phyloP scores from a whole-genome alignment of 2,113 vertebrate species.

The Sander lucioperca region DNA sequence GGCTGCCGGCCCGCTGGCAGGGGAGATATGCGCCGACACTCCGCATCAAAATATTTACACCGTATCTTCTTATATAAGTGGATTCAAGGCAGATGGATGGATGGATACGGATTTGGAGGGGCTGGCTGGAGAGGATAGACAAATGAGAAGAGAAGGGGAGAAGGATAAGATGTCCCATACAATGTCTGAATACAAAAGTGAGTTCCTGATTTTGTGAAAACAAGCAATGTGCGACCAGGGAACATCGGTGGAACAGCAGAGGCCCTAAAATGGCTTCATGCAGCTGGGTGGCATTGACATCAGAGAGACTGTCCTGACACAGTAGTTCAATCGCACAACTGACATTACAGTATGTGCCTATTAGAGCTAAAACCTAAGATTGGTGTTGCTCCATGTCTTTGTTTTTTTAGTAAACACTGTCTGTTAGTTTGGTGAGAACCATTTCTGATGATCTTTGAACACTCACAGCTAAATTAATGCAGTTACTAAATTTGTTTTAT shows the following conservation, averaged over 20 bases:
- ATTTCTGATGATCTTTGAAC: background rate
- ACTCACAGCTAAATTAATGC: background rate
- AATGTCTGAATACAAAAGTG: conserved; percentile 59
- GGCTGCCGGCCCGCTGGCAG: conserved; percentile 54
- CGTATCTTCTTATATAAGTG: conserved; percentile 79
- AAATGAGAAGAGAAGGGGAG: conserved; percentile 55
- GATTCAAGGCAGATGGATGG: conserved; percentile 71
- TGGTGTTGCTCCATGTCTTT: background rate
- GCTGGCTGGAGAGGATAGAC: conserved; percentile 67
- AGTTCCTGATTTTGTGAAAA: conserved; percentile 47
- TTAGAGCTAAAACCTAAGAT: background rate
- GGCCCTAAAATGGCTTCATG: background rate
- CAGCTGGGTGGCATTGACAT: background rate
- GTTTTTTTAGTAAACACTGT: background rate
- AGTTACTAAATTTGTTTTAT: background rate
- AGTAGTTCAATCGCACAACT: background rate
- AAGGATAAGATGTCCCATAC: conserved; percentile 54
- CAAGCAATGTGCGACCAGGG: conserved; percentile 32
- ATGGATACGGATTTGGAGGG: conserved; percentile 64
- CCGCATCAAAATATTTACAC: conserved; percentile 82
- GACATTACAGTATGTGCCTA: background rate
- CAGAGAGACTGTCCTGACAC: background rate
- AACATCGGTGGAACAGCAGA: background rate
- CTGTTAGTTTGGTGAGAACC: too few relatives aligned
- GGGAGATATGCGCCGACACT: conserved; percentile 71